Evolutionary conservation across 1,140 invertebrate species (phyloP).

Genomic region (Dermatophagoides farinae): DNA sequence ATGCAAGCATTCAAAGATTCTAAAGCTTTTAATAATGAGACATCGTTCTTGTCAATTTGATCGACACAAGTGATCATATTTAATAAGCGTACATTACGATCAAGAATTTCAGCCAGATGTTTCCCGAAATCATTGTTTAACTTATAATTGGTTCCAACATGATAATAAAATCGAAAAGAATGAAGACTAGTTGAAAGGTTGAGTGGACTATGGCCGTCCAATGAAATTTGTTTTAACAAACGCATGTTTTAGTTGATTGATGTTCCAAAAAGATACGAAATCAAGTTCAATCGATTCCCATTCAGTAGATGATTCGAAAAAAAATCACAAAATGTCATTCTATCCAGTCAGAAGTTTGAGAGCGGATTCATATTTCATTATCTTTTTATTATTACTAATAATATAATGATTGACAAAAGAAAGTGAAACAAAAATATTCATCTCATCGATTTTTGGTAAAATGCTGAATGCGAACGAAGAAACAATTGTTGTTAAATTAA

Average conservation of each 20-base stretch:
- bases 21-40: background rate
- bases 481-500: too few species aligned
- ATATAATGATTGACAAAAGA: too few species aligned
- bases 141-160: background rate
- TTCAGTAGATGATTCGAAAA: background rate
- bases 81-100: background rate
- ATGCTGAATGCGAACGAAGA: too few species aligned
- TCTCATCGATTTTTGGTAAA: too few species aligned
- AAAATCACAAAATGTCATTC: background rate
- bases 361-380: too few species aligned
- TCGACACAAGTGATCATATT: background rate
- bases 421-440: too few species aligned
- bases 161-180: background rate
- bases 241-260: background rate
- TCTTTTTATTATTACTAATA: too few species aligned
- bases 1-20: background rate
- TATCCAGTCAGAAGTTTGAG: too few species aligned
- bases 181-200: background rate
- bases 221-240: slow-evolving; percentile 1
- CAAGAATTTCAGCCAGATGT: background rate
- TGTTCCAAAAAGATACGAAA: background rate
- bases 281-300: background rate
- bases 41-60: background rate
- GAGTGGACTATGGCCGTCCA: background rate
- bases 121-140: background rate